These are phyloP conservation scores for Steinernema scapterisci DNA, from an alignment of 2,888 invertebrate genomes.

Conservation along the genomic window DNA sequence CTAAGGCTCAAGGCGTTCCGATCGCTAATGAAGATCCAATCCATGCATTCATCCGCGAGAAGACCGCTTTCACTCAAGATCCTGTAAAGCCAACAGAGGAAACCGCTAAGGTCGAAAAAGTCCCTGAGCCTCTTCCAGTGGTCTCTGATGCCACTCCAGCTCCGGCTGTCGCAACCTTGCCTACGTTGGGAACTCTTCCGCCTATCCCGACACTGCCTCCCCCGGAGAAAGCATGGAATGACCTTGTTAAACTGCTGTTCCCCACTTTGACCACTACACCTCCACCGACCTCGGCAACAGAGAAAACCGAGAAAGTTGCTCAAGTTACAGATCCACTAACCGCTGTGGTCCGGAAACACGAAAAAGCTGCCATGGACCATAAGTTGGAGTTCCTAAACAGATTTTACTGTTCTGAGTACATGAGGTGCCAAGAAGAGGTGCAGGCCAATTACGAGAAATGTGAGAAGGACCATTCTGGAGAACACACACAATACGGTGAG, in stretches of 20 bases:
- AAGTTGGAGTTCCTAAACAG: constrained; percentile 12
- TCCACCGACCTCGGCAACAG: background rate
- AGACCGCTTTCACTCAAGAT: background rate
- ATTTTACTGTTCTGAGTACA: constrained; percentile 21
- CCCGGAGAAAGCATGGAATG: constrained; percentile 34
- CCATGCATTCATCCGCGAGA: background rate
- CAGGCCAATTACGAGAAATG: background rate
- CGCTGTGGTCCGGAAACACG: background rate
- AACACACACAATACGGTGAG: background rate
- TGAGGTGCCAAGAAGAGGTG: background rate
- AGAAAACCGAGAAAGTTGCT: background rate
- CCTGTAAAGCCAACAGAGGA: background rate
- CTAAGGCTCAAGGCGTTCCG: background rate
- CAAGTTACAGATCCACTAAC: background rate
- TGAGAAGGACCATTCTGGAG: background rate
- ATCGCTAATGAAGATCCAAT: background rate
- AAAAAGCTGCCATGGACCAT: background rate
- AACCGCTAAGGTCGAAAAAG: background rate
- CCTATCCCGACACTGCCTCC: constrained; percentile 31
- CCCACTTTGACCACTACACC: constrained; percentile 12
- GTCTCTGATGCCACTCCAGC: background rate
- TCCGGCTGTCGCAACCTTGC: background rate
- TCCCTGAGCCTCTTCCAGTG: too few species aligned
- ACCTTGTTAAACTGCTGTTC: constrained; percentile 31
- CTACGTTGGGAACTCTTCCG: background rate